phyloP scores from a whole-genome alignment of 2,113 vertebrate genomes.

The Sigmodon hispidus region DNA sequence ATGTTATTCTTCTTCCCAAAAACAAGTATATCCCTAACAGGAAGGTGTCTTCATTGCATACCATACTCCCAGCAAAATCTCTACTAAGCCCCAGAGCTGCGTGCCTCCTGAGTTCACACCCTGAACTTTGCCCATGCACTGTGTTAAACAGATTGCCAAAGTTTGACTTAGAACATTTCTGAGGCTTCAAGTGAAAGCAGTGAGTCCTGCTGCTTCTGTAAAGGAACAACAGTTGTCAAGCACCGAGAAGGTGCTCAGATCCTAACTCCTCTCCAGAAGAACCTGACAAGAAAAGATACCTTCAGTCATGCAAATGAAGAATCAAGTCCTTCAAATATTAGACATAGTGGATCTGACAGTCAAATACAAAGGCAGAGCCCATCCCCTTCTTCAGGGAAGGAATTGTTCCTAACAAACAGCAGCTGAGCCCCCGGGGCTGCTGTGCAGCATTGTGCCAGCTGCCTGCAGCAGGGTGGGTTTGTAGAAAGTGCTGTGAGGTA shows the following conservation, averaged over 20 bases:
- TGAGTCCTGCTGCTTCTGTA: neutral
- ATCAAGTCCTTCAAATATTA: neutral
- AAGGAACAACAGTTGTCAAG: neutral
- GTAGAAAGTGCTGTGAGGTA: neutral
- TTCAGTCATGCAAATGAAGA: neutral
- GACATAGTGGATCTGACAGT: neutral
- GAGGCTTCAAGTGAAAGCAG: neutral
- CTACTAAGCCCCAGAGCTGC: neutral
- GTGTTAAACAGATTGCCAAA: neutral
- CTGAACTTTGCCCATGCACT: neutral
- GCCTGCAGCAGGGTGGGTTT: neutral
- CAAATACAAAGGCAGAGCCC: neutral
- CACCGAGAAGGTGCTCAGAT: conserved; percentile 10
- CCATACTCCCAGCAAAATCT: neutral
- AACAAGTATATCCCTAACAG: neutral
- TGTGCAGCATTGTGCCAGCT: neutral
- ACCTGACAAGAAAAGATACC: neutral
- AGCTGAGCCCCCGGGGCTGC: neutral
- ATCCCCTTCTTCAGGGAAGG: neutral
- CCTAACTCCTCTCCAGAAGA: neutral
- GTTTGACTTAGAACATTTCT: neutral
- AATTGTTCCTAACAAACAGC: neutral
- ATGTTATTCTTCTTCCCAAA: conserved; percentile 17
- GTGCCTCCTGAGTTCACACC: neutral
- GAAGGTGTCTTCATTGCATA: neutral